Evolutionary conservation across 2,888 invertebrate species (phyloP), one percentile per base, ranked within the genome.

Genomic region (Choristoneura rosaceana): DNA sequence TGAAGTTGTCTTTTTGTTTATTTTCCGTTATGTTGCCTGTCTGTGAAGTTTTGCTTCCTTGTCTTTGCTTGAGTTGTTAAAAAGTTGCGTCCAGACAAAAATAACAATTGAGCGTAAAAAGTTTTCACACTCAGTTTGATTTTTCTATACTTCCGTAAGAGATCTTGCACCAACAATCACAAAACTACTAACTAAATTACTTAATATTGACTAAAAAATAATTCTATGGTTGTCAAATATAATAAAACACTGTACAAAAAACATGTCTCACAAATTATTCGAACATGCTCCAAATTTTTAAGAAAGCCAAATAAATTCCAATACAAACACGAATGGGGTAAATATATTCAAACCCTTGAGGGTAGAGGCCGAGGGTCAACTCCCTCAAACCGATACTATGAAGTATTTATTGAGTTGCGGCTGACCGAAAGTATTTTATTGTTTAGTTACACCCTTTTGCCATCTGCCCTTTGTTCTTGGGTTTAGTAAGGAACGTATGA

Each of bases 401-500:
- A 93, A 92, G 93, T 94, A 94, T 94, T 94, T 94, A 94, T 94
- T 90, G 92, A 92, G 90, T 90, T 92, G 94, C 85, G 94, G 94
- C 85, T 88, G 82, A 92, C 93, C 94, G 81, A 89, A 92, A 87
- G 89, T 92, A 93, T 92, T 93, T 90, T 89, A 93, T 92, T 92
- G 91, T 93, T 82, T 83, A 89, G 84, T 86, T 89, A 85, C 84
- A 88, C 89, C 92, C 90, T 91, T 93, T 85, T 84, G 80, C 79
- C 59, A 73, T 66, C 74, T 74, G 69, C 84, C 82, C 80, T 81
- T 83, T 82, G 77, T 79, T 76, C 81, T 78, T 60, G 59, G 50
- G 47, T 33, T 9, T 25, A 61, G 41, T 41, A 17, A 17, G 15
- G 41, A 12, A 25, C 52, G 33, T 63, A 58, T 65, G 50, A 50